Evolutionary conservation across 2,888 invertebrate genomes (phyloP).

Genomic region (Meliscaeva auricollis): DNA sequence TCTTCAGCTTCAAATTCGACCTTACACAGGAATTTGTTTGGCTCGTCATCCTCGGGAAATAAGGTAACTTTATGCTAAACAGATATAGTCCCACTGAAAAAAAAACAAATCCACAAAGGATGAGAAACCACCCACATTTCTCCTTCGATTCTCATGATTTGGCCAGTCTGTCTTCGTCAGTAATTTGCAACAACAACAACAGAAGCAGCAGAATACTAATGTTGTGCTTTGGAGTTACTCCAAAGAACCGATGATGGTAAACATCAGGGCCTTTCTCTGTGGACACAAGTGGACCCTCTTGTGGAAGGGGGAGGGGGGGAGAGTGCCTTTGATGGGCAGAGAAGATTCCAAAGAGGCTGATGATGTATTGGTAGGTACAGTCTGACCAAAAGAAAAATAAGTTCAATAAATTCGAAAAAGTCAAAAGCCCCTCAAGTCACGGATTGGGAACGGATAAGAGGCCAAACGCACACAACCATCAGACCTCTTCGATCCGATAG

Average conservation of each 20-base stretch:
- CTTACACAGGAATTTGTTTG: constrained; percentile 19
- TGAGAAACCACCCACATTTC: constrained; percentile 52
- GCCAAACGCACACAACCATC: constrained; percentile 16
- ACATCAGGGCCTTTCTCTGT: constrained; percentile 61
- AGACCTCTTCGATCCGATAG: constrained; percentile 3
- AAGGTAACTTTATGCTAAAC: constrained; percentile 73
- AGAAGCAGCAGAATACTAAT: constrained; percentile 25
- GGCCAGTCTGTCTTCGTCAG: constrained; percentile 31
- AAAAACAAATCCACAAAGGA: constrained; percentile 1
- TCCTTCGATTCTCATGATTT: constrained; percentile 32
- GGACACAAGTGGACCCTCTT: constrained; percentile 70
- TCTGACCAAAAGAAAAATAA: constrained; percentile 55
- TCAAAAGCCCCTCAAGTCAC: constrained; percentile 54
- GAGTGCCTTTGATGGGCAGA: too few species aligned
- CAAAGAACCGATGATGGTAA: constrained; percentile 57
- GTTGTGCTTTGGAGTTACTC: constrained; percentile 40
- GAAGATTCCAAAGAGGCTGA: neutral
- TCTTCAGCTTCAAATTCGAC: neutral
- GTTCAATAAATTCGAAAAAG: constrained; percentile 66
- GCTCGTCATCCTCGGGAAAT: constrained; percentile 37
- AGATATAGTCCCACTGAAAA: constrained; percentile 31
- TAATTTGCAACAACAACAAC: constrained; percentile 20
- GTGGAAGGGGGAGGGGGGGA: constrained; percentile 23
- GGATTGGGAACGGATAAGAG: constrained; percentile 29
- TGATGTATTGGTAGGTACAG: neutral